Conservation (phyloP, 1,140 invertebrate genomes). For the Scaptodrosophila lebanonensis region DNA sequence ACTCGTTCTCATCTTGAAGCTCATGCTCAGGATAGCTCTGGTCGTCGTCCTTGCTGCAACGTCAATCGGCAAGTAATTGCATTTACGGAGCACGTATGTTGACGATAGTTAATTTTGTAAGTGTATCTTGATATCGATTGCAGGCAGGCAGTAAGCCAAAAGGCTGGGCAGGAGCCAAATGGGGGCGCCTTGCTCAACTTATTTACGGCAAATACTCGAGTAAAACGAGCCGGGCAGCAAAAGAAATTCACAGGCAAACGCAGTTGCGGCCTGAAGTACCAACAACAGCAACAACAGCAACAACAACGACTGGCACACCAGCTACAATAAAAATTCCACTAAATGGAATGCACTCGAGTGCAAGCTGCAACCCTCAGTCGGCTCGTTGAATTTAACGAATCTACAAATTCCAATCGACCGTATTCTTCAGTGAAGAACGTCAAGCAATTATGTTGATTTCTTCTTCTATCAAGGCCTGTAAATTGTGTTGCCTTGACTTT, state of each 20-base stretch:
- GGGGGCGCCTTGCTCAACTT: conserved; percentile 24
- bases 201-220: conserved; percentile 38
- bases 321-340: conserved; percentile 31
- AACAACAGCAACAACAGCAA: conserved; percentile 23
- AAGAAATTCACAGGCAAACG: conserved; percentile 30
- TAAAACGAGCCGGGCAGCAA: neutral
- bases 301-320: conserved; percentile 7
- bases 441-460: conserved; percentile 64
- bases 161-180: conserved; percentile 4
- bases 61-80: conserved; percentile 74
- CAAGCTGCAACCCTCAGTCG: no score
- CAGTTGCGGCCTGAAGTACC: conserved; percentile 46
- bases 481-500: no score
- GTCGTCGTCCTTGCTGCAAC: conserved; percentile 2
- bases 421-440: conserved; percentile 14
- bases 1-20: neutral
- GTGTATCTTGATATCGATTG: conserved; percentile 74
- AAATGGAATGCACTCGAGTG: conserved; percentile 25
- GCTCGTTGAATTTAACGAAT: conserved; percentile 23
- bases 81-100: conserved; percentile 74
- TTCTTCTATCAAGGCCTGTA: no score
- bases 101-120: conserved; percentile 76
- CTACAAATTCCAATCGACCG: conserved; percentile 20
- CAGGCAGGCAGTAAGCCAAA: conserved; percentile 26
- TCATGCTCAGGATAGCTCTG: neutral